Base-by-base conservation (phyloP, 2,113 vertebrate species). In the Stomatorhinus ivindoensis region DNA sequence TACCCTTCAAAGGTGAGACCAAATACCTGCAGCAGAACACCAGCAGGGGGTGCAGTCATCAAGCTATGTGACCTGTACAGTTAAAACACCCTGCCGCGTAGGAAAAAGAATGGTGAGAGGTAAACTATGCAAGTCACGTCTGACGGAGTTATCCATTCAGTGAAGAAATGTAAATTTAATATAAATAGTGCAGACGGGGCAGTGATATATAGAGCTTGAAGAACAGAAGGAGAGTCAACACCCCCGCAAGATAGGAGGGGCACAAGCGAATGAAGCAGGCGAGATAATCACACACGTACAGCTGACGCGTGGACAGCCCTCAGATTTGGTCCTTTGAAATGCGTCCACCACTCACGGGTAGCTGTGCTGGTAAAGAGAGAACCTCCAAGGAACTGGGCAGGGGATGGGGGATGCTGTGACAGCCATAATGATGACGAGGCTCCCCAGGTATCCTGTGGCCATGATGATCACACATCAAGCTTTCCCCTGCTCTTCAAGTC, bases 161-260 rank as follows among this genome's bases (percentile, higher is more conserved):
- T n/a, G 27, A 50, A 86, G 83, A 48, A 86, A 86, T 86, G 83
- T 48, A 86, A 86, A 86, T 86, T 24, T 31, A 86, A 47, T 86
- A 50, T 27, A 86, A 86, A 86, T 86, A 86, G 47, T 86, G 83
- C 83, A 86, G 47, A 86, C 13, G 21, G 46, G 46, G 83, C 47
- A 86, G 83, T 48, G 47, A 86, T 48, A 50, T 31, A 86, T 86
- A n/a, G 44, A 31, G 83, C 47, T 15, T 27, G 83, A 86, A 86
- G 24, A 47, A 50, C 83, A 86, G 47, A 11, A 50, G 24, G 24
- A 27, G 19, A 50, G 83, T 47, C 83, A n/a, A 48, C 83, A 31
- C 47, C 47, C 24, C 44, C 24, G 1, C 4, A 21, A 48, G 47
- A 48, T 31, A 47, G 83, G 83, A 31, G 83, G 13, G 47, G 83